phyloP scores from a whole-genome alignment of 53 echinoderm and acorn worm genomes.

The Mesocentrotus franciscanus region DNA sequence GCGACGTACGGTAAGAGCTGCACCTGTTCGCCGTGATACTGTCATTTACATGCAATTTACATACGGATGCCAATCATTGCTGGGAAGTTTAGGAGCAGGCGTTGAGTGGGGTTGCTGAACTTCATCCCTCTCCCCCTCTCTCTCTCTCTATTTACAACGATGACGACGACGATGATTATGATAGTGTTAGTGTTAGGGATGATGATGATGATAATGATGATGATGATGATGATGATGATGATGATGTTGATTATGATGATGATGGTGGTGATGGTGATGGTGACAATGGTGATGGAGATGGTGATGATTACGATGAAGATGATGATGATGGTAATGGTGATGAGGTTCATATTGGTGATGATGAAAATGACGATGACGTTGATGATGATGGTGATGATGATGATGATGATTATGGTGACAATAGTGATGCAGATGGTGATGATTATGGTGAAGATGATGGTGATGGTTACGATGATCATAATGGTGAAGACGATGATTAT shows the following conservation, averaged over 20 bases:
- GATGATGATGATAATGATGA: background rate
- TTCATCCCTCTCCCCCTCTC: background rate
- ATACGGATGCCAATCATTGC: slow-evolving; percentile 25
- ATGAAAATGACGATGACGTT: too few species aligned
- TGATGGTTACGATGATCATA: too few species aligned
- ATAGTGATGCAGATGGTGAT: too few species aligned
- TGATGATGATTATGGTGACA: too few species aligned
- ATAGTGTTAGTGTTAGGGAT: background rate
- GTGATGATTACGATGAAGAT: background rate
- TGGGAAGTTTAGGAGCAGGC: background rate
- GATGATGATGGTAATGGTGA: too few species aligned
- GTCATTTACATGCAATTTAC: slow-evolving; percentile 61
- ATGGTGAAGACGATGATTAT: too few species aligned
- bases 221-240: background rate
- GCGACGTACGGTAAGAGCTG: background rate
- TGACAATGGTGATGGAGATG: background rate
- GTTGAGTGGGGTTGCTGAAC: slow-evolving; percentile 45
- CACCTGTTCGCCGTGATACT: slow-evolving; percentile 47
- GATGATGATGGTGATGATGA: too few species aligned
- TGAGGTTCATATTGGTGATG: too few species aligned
- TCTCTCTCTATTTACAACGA: background rate
- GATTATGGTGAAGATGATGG: too few species aligned
- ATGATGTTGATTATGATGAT: background rate
- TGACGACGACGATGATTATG: background rate
- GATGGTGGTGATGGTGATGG: background rate